phyloP scores from a whole-genome alignment of 2,113 vertebrate species.

The Pygoscelis adeliae region DNA sequence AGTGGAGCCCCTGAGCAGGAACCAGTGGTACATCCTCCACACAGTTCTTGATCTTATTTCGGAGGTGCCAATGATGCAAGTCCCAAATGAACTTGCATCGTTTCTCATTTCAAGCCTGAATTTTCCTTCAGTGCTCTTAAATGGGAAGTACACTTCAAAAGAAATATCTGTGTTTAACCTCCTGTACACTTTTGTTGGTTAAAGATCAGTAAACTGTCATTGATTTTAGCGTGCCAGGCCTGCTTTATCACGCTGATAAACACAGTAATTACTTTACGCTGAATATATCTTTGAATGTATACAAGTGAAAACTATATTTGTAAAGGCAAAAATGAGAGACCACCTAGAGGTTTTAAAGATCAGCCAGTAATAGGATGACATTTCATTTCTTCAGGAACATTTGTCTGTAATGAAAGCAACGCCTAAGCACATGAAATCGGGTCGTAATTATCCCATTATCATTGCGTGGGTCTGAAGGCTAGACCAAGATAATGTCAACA shows the following conservation, averaged over 20 bases:
- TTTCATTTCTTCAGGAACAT: background rate
- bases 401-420: background rate
- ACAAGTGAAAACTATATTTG: fast-evolving
- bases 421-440: background rate
- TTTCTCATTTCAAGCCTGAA: background rate
- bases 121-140: background rate
- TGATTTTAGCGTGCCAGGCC: background rate
- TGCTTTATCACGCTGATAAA: background rate
- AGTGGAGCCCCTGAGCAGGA: background rate
- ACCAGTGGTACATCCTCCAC: background rate
- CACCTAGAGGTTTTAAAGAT: background rate
- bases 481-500: background rate
- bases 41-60: fast-evolving
- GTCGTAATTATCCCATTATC: background rate
- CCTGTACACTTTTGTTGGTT: background rate
- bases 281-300: background rate
- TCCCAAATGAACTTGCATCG: fast-evolving
- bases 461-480: background rate
- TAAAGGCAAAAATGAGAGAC: background rate
- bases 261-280: background rate
- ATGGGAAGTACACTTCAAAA: background rate
- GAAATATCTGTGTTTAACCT: background rate
- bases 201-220: background rate
- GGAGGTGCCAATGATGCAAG: background rate
- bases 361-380: background rate